Conservation (phyloP, 2,888 invertebrate genomes). For the Eupithecia dodoneata region DNA sequence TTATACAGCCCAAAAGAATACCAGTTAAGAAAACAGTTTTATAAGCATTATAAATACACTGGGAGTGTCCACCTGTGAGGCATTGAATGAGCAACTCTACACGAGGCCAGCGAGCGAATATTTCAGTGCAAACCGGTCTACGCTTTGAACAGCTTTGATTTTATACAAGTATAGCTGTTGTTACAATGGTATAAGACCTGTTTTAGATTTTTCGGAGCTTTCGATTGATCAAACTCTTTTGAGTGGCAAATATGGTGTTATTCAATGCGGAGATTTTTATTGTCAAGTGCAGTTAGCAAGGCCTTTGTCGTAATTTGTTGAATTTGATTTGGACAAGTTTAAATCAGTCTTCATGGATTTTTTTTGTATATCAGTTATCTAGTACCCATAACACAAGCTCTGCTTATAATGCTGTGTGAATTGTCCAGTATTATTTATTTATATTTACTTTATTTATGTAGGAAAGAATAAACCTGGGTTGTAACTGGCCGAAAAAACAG, state of each 20-base stretch:
- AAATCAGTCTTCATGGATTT: background rate
- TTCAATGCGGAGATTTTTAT: conserved; percentile 42
- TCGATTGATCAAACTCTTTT: conserved; percentile 52
- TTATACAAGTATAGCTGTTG: conserved; percentile 32
- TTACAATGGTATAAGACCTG: conserved; percentile 22
- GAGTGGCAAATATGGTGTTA: conserved; percentile 51
- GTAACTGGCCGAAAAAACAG: too few species aligned
- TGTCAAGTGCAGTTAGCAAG: conserved; percentile 28
- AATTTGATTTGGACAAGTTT: background rate
- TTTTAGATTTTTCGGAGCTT: conserved; percentile 40
- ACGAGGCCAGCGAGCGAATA: conserved; percentile 51
- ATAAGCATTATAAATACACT: conserved; percentile 36
- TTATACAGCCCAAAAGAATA: conserved; percentile 20
- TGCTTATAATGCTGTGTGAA: too few species aligned
- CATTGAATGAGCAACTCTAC: conserved; percentile 46
- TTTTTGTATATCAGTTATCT: too few species aligned
- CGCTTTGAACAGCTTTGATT: background rate
- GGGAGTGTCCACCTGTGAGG: conserved; percentile 42
- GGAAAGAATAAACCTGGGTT: too few species aligned
- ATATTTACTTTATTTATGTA: too few species aligned
- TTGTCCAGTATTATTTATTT: too few species aligned
- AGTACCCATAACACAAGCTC: too few species aligned
- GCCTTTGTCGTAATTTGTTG: conserved; percentile 29
- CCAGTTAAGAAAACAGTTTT: conserved; percentile 32
- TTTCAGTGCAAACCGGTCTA: conserved; percentile 45